Base-by-base conservation (phyloP, 53 echinoderm and acorn worm species). In the Luidia sarsii region DNA sequence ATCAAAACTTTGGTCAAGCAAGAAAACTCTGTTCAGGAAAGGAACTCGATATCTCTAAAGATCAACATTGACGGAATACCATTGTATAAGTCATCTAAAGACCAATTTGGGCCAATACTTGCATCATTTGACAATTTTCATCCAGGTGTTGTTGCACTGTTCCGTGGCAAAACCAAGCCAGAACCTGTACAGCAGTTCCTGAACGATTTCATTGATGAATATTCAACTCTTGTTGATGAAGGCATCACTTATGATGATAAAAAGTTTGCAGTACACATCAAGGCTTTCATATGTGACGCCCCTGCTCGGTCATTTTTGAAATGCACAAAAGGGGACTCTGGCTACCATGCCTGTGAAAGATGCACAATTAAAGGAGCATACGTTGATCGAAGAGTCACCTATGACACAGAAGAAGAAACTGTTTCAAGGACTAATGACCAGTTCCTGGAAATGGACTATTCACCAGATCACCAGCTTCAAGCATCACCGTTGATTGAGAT, bases 321-420 rank as follows among this genome's bases (percentile, higher is more conserved):
- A 68, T 68, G 68, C 31, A 48, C 30, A 0, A 68, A 68, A 68
- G 46, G 46, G 15, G 48, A 68, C 31, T 46, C 68, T 68, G 68
- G 68, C 3, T 68, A 68, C 32, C 48, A 46, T 68, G 68, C 68
- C 3, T 68, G 68, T 68, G 68, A 68, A 68, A 68, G 68, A 68
- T 68, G 68, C 30, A 68, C 68, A 29, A 49, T 30, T 16, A 68
- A 3, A 68, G 68, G 68, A 3, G 49, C 3, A 48, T 48, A 48
- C n/a, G n/a, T n/a, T 45, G 30, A 48, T 68, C 31, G 68, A 28
- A 27, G 68, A n/a, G 49, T 68, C 31, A 32, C 31, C 31, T 68
- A 68, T 30, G 16, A 68, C 48, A 29, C 68, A 68, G 50, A 28
- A 28, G 68, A 68, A 48, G 48, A 27, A 68, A 46, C 7, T 29